Evolutionary conservation across 2,797 vertebrate genomes (phyloP), one percentile per base, ranked within the genome.

Genomic region (Acrocephalus scirpaceus): DNA sequence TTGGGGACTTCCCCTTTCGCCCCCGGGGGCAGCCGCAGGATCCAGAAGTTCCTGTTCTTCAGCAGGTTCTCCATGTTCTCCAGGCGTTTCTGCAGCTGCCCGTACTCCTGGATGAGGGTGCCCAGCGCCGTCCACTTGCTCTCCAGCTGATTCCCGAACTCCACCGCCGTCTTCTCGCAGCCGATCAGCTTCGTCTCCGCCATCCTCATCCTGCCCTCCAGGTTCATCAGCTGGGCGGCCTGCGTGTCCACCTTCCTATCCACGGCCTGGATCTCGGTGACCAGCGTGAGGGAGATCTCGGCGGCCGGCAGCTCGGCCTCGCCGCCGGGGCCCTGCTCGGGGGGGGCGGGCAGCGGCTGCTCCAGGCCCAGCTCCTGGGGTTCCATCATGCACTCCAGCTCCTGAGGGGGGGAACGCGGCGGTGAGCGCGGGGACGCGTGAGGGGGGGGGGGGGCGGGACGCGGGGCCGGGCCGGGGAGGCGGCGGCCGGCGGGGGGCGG

Each of bases 1-100:
- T 98, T 98, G 58, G 98, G 98, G 40, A 97, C 62, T 13, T 98
- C 98, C 19, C 98, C 98, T 79, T 97, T 97, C 7, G 89, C 81
- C 5, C 97, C 98, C 0, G 98, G 98, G 6, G 98, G 98, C 65
- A 98, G 97, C 18, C 98, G 93, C 70, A 98, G 95, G 91, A 98
- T 93, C 98, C 98, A 98, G 97, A 98, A 98, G 94, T 98, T 98
- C 80, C 97, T 95, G 94, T 98, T 98, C 42, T 96, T 92, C 34
- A 98, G 88, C 29, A 98, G 93, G 86, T 98, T 98, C 90, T 98
- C 98, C 97, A 98, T 58, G 93, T 98, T 98, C 92, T 98, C 98
- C 94, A 98, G 95, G 1, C 98, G 75, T 84, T 89, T 77, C 97
- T 98, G 97, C 14, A 98, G 96, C 93, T 97, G 97, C 88, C 98